Percentiles rank a stretch among this genome's conserved stretches.
These are phyloP conservation scores for Gasterosteus nipponicus DNA, from an alignment of 2,113 vertebrate species.

Conservation along the genomic window DNA sequence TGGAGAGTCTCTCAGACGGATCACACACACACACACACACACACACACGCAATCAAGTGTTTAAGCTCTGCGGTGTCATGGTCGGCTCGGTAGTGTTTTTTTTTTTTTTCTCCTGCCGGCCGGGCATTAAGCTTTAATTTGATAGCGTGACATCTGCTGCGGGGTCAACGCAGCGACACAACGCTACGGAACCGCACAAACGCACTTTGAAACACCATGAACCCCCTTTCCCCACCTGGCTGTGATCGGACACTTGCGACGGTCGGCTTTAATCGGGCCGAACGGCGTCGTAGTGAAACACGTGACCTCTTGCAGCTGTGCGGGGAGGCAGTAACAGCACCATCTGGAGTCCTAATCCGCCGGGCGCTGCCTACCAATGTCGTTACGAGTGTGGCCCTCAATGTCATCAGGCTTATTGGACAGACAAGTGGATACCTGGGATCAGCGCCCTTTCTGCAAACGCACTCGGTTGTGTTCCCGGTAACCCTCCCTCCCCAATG, in stretches of 20 bases:
- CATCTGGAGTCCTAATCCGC: slow-evolving; percentile 76
- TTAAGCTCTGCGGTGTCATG: slow-evolving; percentile 63
- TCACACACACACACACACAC: slow-evolving; percentile 31
- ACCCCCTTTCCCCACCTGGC: background rate
- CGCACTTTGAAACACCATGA: slow-evolving; percentile 12
- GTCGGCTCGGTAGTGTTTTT: slow-evolving; percentile 59
- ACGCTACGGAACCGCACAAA: background rate
- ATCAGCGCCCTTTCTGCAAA: slow-evolving; percentile 6
- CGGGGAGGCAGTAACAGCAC: slow-evolving; percentile 63
- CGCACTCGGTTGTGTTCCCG: background rate
- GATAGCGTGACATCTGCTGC: slow-evolving; percentile 70
- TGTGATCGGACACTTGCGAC: background rate
- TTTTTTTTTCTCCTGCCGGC: slow-evolving; percentile 42
- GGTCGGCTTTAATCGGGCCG: slow-evolving; percentile 4
- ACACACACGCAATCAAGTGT: slow-evolving; percentile 38
- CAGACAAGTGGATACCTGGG: slow-evolving; percentile 45
- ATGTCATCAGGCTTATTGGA: slow-evolving; percentile 73
- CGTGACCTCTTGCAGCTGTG: slow-evolving; percentile 72
- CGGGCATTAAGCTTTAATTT: slow-evolving; percentile 74
- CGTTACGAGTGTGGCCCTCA: slow-evolving; percentile 55
- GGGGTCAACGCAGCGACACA: slow-evolving; percentile 26
- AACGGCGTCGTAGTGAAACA: slow-evolving; percentile 42
- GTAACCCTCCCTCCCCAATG: no score
- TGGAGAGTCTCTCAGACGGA: slow-evolving; percentile 34
- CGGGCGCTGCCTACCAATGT: slow-evolving; percentile 50